Evolutionary conservation across 2,113 vertebrate genomes (phyloP).

Genomic region (Mus spicilegus): DNA sequence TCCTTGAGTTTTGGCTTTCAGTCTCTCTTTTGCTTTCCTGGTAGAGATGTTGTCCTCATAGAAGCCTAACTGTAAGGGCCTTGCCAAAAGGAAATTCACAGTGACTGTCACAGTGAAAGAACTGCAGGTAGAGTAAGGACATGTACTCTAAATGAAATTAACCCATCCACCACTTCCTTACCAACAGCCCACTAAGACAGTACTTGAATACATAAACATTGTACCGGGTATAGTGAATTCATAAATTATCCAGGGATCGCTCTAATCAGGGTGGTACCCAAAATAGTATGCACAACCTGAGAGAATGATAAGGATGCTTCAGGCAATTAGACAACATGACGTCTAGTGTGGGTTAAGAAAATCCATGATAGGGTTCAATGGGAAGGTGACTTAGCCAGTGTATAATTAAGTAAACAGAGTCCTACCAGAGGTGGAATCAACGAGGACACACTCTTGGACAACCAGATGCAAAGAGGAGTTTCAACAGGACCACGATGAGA

Average conservation of each 20-base stretch:
- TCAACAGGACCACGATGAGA: background rate
- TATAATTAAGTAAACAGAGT: background rate
- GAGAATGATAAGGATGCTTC: background rate
- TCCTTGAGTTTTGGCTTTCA: constrained; percentile 65
- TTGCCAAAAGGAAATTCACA: constrained; percentile 28
- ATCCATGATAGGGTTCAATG: background rate
- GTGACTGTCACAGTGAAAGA: background rate
- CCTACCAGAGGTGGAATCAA: background rate
- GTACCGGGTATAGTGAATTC: background rate
- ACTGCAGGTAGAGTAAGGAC: background rate
- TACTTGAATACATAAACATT: background rate
- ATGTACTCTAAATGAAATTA: background rate
- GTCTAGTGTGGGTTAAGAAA: constrained; percentile 16
- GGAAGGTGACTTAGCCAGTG: background rate
- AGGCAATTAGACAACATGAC: background rate
- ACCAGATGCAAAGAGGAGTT: background rate
- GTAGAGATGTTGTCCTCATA: constrained; percentile 5
- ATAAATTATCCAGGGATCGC: background rate
- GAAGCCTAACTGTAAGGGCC: background rate
- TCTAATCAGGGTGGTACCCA: background rate
- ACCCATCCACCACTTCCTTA: background rate
- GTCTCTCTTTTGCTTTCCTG: constrained; percentile 64
- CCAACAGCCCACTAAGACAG: background rate
- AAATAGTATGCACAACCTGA: background rate
- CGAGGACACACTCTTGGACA: background rate